Conservation (phyloP, 2,888 invertebrate species). For the Pristionchus fissidentatus region DNA sequence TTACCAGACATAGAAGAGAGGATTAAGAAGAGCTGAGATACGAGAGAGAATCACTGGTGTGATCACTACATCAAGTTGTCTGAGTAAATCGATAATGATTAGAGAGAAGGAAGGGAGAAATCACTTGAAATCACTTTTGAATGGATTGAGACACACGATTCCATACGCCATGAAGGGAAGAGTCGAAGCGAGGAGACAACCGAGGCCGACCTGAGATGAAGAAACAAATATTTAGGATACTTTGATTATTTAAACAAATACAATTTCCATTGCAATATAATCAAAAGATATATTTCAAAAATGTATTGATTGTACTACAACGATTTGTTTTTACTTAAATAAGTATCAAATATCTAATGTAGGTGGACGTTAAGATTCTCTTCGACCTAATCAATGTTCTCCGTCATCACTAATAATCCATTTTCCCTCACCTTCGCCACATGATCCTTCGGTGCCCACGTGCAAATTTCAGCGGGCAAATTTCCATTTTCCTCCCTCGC, state of each 20-base stretch:
- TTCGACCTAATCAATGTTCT: neutral
- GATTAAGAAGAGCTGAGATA: conserved; percentile 61
- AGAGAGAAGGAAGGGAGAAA: conserved; percentile 54
- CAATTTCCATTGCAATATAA: neutral
- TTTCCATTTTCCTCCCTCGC: conserved; percentile 54
- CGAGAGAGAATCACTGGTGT: conserved; percentile 56
- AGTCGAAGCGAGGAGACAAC: conserved; percentile 62
- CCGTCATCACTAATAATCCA: neutral
- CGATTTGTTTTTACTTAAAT: no score
- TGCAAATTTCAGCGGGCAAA: conserved; percentile 50
- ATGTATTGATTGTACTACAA: no score
- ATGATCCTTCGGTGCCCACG: conserved; percentile 62
- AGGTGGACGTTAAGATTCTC: no score
- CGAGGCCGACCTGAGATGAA: conserved; percentile 58
- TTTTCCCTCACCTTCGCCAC: conserved; percentile 58
- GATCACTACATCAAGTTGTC: conserved; percentile 36
- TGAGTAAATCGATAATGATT: conserved; percentile 12
- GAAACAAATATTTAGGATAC: neutral
- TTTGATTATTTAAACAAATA: neutral
- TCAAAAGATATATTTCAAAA: no score
- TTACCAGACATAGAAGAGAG: conserved; percentile 63
- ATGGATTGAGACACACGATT: conserved; percentile 64
- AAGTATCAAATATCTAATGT: no score
- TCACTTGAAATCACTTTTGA: conserved; percentile 59
- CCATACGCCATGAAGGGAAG: conserved; percentile 65